Percentiles rank a stretch among this genome's conserved stretches.
These are phyloP conservation scores for Rhea americana DNA, from an alignment of 2,113 vertebrate genomes.

Conservation along the genomic window DNA sequence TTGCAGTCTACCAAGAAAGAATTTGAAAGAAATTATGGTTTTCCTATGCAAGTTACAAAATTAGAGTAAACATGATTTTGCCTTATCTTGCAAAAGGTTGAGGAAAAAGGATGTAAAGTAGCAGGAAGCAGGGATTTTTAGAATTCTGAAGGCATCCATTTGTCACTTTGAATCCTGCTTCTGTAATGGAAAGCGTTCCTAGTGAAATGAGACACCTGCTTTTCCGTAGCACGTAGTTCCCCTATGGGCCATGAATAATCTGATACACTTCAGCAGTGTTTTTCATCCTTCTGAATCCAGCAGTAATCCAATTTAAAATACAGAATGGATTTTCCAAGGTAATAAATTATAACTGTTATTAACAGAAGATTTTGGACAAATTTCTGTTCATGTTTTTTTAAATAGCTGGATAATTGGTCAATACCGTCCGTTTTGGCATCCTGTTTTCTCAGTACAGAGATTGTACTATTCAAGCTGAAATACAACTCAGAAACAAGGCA, in stretches of 20 bases:
- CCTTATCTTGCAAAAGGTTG: neutral
- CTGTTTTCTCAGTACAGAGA: neutral
- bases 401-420: neutral
- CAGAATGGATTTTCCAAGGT: constrained; percentile 7
- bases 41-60: neutral
- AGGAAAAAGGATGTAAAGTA: neutral
- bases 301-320: constrained; percentile 20
- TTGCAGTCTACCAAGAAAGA: neutral
- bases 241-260: neutral
- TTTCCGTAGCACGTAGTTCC: neutral
- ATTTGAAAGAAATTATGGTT: neutral
- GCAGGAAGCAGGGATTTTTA: neutral
- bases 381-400: neutral
- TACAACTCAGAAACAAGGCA: neutral
- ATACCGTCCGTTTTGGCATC: neutral
- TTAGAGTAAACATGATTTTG: neutral
- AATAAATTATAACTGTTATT: constrained; percentile 24
- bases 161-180: neutral
- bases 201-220: constrained; percentile 23
- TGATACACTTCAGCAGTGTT: neutral
- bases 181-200: constrained; percentile 4
- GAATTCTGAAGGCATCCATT: neutral
- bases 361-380: neutral
- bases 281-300: constrained; percentile 25
- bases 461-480: neutral